Percentiles rank a stretch among this genome's conserved stretches.
Evolutionary conservation across 2,888 invertebrate species (phyloP).

Genomic region (Choristoneura rosaceana): DNA sequence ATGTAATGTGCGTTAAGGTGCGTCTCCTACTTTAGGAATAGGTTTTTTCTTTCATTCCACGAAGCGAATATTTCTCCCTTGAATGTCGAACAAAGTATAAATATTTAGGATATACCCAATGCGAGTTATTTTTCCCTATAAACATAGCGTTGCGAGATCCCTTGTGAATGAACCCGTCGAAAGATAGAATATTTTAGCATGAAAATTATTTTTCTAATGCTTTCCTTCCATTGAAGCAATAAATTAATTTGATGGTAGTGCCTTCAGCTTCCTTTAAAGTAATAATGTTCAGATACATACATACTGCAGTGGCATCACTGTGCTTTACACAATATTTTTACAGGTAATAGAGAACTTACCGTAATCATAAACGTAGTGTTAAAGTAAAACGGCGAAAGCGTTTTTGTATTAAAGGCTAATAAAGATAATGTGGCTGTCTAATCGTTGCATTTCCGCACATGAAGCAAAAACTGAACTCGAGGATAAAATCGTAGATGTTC

Average conservation of each 20-base stretch:
- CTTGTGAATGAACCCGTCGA: slow-evolving; percentile 67
- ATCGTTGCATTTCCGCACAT: slow-evolving; percentile 81
- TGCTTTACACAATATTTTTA: slow-evolving; percentile 83
- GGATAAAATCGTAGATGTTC: slow-evolving; percentile 74
- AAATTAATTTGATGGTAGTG: slow-evolving; percentile 82
- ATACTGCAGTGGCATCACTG: slow-evolving; percentile 72
- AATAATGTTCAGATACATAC: slow-evolving; percentile 60
- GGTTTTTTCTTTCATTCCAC: slow-evolving; percentile 62
- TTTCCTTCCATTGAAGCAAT: slow-evolving; percentile 81
- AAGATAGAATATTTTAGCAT: slow-evolving; percentile 72
- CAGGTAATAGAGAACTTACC: slow-evolving; percentile 81
- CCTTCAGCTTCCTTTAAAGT: slow-evolving; percentile 81
- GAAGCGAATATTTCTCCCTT: slow-evolving; percentile 65
- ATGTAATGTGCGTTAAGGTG: slow-evolving; percentile 38
- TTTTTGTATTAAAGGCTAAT: slow-evolving; percentile 74
- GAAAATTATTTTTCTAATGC: slow-evolving; percentile 80
- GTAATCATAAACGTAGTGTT: slow-evolving; percentile 79
- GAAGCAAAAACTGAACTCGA: slow-evolving; percentile 66
- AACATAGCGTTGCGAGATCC: slow-evolving; percentile 67
- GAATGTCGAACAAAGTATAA: slow-evolving; percentile 54
- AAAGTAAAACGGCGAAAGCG: slow-evolving; percentile 74
- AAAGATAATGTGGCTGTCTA: slow-evolving; percentile 77
- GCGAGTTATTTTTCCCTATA: slow-evolving; percentile 46
- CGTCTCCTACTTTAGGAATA: slow-evolving; percentile 36
- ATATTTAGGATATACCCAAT: slow-evolving; percentile 57